A percentile compares a stretch with the other conserved stretches of the same genome.
These are phyloP conservation scores for Leptobrachium leishanense DNA, from an alignment of 2,113 vertebrate species.

Conservation along the genomic window DNA sequence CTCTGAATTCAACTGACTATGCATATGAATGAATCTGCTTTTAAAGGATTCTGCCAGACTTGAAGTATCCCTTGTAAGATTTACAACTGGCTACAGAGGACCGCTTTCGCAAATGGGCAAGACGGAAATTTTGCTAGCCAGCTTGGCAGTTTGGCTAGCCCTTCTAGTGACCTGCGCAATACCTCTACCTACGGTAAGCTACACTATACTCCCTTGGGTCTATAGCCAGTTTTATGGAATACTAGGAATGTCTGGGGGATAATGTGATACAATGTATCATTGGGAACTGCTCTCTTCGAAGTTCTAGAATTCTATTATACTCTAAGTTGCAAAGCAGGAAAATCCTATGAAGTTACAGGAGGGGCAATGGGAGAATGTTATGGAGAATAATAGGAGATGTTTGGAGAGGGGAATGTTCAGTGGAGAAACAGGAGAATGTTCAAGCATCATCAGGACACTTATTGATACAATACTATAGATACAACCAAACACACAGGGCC, in stretches of 20 bases:
- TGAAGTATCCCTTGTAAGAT: conserved; percentile 6
- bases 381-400: too few species aligned
- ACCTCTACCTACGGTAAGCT: conserved; percentile 32
- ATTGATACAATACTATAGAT: too few species aligned
- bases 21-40: conserved; percentile 28
- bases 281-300: not conserved
- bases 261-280: too few species aligned
- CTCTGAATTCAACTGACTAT: conserved; percentile 16
- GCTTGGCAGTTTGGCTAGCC: not conserved
- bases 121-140: conserved; percentile 9
- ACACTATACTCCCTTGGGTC: not conserved
- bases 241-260: not conserved
- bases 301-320: too few species aligned
- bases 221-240: not conserved
- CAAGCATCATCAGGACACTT: too few species aligned
- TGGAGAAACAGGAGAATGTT: too few species aligned
- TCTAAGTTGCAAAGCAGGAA: too few species aligned
- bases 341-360: too few species aligned
- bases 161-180: conserved; percentile 2
- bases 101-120: not conserved
- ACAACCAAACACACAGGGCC: too few species aligned
- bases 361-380: not conserved
- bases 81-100: conserved; percentile 14
- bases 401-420: too few species aligned
- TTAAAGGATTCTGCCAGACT: not conserved